phyloP scores from a whole-genome alignment of 2,888 invertebrate species.

The Cremastobaeus sp. region DNA sequence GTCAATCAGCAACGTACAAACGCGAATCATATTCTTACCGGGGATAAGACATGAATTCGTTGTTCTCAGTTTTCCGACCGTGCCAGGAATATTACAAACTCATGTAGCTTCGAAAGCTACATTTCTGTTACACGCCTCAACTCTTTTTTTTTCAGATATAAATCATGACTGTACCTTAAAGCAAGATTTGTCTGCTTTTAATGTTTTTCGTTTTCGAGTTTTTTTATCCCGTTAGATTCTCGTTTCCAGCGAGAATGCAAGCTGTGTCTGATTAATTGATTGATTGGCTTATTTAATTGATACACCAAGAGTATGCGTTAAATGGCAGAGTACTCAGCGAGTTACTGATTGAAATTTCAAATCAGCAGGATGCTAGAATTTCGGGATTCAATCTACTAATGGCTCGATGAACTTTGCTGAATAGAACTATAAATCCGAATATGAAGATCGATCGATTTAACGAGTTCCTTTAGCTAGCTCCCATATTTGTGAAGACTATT shows the following conservation, averaged over 20 bases:
- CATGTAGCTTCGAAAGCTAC: not conserved
- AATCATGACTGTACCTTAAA: slow-evolving; percentile 6
- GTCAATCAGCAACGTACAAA: slow-evolving; percentile 59
- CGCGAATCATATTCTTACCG: slow-evolving; percentile 57
- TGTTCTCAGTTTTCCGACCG: slow-evolving; percentile 24
- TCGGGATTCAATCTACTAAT: slow-evolving; percentile 75
- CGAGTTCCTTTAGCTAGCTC: no score
- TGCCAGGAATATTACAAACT: slow-evolving; percentile 17
- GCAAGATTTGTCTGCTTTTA: not conserved
- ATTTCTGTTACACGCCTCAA: slow-evolving; percentile 4
- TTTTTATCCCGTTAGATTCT: no score
- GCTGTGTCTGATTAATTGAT: no score
- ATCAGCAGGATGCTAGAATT: slow-evolving; percentile 53
- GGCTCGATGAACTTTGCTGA: slow-evolving; percentile 67
- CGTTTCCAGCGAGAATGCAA: no score
- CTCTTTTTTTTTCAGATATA: not conserved
- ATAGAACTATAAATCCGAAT: slow-evolving; percentile 64
- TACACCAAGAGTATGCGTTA: slow-evolving; percentile 32
- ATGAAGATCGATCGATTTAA: slow-evolving; percentile 52
- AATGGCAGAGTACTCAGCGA: slow-evolving; percentile 56
- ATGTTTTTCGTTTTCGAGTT: no score
- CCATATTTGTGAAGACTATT: no score
- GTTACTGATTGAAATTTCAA: slow-evolving; percentile 63
- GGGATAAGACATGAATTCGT: slow-evolving; percentile 37
- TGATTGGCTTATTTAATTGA: slow-evolving; percentile 59